Percentiles rank a stretch among this genome's conserved stretches.
phyloP scores from a whole-genome alignment of 1,140 invertebrate species.

The Chrysomallon squamiferum region DNA sequence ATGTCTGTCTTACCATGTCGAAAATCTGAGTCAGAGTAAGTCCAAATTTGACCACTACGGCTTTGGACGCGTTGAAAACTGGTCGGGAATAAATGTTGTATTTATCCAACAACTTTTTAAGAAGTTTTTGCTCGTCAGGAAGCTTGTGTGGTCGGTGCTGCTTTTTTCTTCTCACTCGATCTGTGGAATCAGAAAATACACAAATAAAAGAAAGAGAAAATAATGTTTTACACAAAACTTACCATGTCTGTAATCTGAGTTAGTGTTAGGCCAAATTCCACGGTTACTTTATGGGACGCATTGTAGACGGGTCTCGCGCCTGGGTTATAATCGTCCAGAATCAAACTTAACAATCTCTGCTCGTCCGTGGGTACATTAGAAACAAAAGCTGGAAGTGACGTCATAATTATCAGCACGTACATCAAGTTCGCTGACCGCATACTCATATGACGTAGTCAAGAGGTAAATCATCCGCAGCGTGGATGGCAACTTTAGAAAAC shows the following conservation, averaged over 20 bases:
- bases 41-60: conserved; percentile 59
- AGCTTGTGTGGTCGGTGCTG: conserved; percentile 7
- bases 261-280: conserved; percentile 96
- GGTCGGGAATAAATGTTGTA: conserved; percentile 91
- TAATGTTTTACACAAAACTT: conserved; percentile 64
- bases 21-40: conserved; percentile 62
- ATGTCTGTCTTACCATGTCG: conserved; percentile 75
- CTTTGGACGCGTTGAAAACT: conserved; percentile 59
- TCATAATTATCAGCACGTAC: conserved; percentile 1
- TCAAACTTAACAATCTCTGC: conserved; percentile 39
- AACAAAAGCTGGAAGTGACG: conserved; percentile 17
- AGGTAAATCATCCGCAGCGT: no score
- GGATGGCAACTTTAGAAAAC: no score
- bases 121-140: conserved; percentile 55
- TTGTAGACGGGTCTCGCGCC: conserved; percentile 96
- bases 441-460: neutral
- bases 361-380: conserved; percentile 37
- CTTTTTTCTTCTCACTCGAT: neutral
- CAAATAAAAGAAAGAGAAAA: neutral
- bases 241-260: conserved; percentile 99
- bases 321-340: conserved; percentile 82
- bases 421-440: conserved; percentile 3
- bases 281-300: conserved; percentile 93
- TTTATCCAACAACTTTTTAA: conserved; percentile 62
- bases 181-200: conserved; percentile 8